A percentile compares a stretch with the other conserved stretches of the same genome.
Evolutionary conservation across 2,888 invertebrate species (phyloP).

Genomic region (Platycheirus rosarum): DNA sequence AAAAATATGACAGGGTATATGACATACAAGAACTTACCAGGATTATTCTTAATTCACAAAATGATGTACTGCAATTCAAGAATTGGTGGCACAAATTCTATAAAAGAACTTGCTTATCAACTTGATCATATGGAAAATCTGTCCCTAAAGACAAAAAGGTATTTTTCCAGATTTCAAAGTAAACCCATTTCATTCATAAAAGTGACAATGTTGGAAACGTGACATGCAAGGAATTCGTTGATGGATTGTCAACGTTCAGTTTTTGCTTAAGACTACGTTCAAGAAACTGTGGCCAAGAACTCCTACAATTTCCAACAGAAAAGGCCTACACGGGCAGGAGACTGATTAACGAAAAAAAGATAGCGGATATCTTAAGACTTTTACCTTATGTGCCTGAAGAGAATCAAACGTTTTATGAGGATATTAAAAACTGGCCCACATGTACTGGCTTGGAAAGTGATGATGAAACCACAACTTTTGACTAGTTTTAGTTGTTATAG

Average conservation of each 20-base stretch:
- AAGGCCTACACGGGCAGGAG: slow-evolving; percentile 30
- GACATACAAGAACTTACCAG: slow-evolving; percentile 19
- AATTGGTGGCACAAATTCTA: slow-evolving; percentile 37
- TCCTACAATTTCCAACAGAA: slow-evolving; percentile 15
- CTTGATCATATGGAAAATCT: slow-evolving; percentile 19
- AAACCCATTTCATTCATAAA: no score
- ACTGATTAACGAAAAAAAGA: slow-evolving; percentile 8
- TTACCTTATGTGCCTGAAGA: slow-evolving; percentile 12
- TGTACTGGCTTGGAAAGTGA: neutral
- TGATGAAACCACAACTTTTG: no score
- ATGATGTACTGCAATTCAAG: slow-evolving; percentile 40
- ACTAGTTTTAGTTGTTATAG: neutral
- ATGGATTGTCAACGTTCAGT: no score
- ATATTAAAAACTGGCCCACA: slow-evolving; percentile 14
- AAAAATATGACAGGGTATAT: slow-evolving; percentile 25
- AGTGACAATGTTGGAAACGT: no score
- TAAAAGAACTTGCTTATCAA: slow-evolving; percentile 24
- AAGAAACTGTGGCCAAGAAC: slow-evolving; percentile 21
- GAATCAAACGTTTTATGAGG: slow-evolving; percentile 8
- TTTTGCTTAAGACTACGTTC: slow-evolving; percentile 3
- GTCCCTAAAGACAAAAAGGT: slow-evolving; percentile 13
- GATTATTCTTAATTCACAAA: slow-evolving; percentile 30
- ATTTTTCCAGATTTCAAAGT: no score
- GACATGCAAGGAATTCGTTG: no score
- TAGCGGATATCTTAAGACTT: slow-evolving; percentile 11